phyloP scores from a whole-genome alignment of 2,113 vertebrate genomes.

The Thermophis baileyi region DNA sequence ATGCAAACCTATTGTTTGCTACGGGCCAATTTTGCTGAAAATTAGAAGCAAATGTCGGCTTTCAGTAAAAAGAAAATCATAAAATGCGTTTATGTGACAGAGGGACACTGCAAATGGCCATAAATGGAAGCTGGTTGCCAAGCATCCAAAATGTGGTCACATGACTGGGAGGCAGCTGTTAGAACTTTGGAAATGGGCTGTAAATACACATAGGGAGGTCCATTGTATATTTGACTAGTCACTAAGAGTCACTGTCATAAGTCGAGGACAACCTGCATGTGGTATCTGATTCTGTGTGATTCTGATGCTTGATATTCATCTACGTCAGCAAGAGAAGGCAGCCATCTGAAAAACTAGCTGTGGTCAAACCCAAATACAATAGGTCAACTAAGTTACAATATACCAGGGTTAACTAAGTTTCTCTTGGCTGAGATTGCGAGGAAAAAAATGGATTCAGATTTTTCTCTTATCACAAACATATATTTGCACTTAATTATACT shows the following conservation, averaged over 20 bases:
- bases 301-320: background rate
- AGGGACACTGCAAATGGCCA: background rate
- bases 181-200: background rate
- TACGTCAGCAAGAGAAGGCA: background rate
- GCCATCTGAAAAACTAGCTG: background rate
- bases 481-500: background rate
- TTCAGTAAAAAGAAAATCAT: background rate
- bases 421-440: background rate
- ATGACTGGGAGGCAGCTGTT: background rate
- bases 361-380: background rate
- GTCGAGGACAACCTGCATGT: background rate
- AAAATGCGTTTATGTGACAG: background rate
- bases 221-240: background rate
- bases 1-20: no score
- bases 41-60: no score
- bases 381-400: background rate
- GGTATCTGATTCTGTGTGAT: background rate
- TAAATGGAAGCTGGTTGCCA: background rate
- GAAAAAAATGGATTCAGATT: background rate
- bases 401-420: background rate
- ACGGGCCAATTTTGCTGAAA: no score
- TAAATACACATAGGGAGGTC: background rate
- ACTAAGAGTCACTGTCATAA: background rate
- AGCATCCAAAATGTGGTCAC: background rate
- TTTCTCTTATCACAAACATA: background rate